Percentiles rank a stretch among this genome's conserved stretches.
Evolutionary conservation across 2,888 invertebrate genomes (phyloP).

Genomic region (Deroplatys truncata): DNA sequence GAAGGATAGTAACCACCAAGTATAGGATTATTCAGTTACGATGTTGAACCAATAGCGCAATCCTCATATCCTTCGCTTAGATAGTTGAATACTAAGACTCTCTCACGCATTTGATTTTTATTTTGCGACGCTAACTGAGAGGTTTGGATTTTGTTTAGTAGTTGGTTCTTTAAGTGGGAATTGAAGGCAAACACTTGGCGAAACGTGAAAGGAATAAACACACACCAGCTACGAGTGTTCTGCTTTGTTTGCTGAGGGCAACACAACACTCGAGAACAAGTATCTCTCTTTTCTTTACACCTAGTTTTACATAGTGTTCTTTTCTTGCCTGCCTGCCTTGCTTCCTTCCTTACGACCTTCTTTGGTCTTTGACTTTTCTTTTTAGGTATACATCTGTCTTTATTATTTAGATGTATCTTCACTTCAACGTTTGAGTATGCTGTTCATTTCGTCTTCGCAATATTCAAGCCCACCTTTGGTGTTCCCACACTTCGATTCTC

Average conservation of each 20-base stretch:
- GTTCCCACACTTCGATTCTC: too few relatives aligned
- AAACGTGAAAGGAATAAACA: not conserved
- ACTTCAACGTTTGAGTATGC: too few relatives aligned
- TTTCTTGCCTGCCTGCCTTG: too few relatives aligned
- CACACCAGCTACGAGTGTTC: not conserved
- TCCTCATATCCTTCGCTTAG: too few relatives aligned
- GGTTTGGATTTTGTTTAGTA: not conserved
- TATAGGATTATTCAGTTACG: too few relatives aligned
- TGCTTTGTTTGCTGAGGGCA: not conserved
- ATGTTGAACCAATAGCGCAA: not conserved
- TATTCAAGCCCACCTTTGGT: too few relatives aligned
- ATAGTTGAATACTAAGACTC: not conserved
- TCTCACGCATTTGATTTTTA: not conserved
- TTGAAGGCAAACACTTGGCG: not conserved
- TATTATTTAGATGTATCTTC: too few relatives aligned
- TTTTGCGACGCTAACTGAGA: not conserved
- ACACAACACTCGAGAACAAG: not conserved
- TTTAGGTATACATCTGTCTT: too few relatives aligned
- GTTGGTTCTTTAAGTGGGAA: not conserved
- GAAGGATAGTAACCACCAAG: too few relatives aligned
- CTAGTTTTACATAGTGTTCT: not conserved
- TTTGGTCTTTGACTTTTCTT: too few relatives aligned
- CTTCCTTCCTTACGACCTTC: too few relatives aligned
- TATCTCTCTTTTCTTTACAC: not conserved
- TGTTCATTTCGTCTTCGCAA: too few relatives aligned